These are phyloP conservation scores for Scolopax bukidnonensis DNA, from an alignment of 2,797 vertebrate species.

Conservation along the genomic window DNA sequence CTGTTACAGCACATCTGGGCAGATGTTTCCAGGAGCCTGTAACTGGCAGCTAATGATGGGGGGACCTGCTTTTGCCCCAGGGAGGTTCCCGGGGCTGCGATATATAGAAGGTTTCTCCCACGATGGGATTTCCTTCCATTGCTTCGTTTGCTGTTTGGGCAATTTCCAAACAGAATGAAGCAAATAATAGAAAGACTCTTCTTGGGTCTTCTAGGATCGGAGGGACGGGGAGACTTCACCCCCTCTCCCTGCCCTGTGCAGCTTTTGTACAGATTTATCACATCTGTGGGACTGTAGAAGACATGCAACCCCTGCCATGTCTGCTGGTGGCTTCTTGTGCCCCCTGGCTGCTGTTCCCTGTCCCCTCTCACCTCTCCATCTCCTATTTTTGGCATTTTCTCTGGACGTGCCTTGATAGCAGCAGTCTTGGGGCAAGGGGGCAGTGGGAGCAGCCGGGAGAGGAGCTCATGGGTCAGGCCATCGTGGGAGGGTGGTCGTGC, in stretches of 20 bases:
- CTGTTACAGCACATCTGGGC: background rate
- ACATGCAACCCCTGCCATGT: fast-evolving
- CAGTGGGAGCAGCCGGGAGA: background rate
- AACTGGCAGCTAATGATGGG: background rate
- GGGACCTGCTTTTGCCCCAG: background rate
- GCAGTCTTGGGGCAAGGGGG: background rate
- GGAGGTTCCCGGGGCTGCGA: background rate
- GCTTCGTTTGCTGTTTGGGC: background rate
- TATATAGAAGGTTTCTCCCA: background rate
- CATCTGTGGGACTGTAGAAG: background rate
- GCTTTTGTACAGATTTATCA: background rate
- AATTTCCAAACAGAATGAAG: background rate
- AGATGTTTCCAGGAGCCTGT: background rate
- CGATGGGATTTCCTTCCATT: background rate
- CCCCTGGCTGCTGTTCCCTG: background rate
- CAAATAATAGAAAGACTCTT: background rate
- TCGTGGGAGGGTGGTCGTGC: fast-evolving
- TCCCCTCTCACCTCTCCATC: background rate
- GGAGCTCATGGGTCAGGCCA: background rate
- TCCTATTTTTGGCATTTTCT: background rate
- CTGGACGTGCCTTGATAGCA: fast-evolving
- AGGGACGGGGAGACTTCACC: background rate
- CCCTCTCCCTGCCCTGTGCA: fast-evolving
- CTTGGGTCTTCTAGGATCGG: background rate
- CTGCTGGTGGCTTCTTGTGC: background rate